These are phyloP conservation scores for Pedetes capensis DNA, from an alignment of 2,113 vertebrate genomes.

Conservation along the genomic window DNA sequence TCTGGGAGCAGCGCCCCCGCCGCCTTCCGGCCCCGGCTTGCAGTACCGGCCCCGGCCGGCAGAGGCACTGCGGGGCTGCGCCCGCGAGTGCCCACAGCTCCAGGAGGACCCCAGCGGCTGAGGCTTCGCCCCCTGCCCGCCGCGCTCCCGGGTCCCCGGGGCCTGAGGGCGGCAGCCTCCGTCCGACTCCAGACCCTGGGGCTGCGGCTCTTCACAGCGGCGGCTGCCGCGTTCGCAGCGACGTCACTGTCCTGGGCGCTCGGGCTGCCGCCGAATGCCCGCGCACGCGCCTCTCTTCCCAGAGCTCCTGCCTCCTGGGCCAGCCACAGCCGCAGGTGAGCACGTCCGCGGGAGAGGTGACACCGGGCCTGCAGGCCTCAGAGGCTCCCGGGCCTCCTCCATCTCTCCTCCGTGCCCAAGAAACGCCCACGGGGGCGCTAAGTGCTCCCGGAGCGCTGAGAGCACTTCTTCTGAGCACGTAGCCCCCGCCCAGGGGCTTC, in stretches of 20 bases:
- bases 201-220: neutral
- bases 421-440: neutral
- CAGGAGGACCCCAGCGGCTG: neutral
- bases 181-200: neutral
- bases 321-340: constrained; percentile 41
- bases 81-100: neutral
- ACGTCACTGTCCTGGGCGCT: neutral
- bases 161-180: neutral
- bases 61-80: neutral
- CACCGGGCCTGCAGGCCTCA: constrained; percentile 10
- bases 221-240: neutral
- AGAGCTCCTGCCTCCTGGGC: constrained; percentile 50
- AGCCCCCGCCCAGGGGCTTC: neutral
- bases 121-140: neutral
- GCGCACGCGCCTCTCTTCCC: neutral
- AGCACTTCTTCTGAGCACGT: neutral
- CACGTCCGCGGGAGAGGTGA: constrained; percentile 9
- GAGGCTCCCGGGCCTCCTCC: constrained; percentile 15
- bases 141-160: neutral
- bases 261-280: neutral
- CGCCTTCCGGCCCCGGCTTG: neutral
- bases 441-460: neutral
- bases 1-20: neutral
- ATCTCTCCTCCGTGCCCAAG: neutral
- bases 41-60: neutral